A percentile compares a stretch with the other conserved stretches of the same genome.
Evolutionary conservation across 2,888 invertebrate species (phyloP).

Genomic region (Dermolepida albohirtum): DNA sequence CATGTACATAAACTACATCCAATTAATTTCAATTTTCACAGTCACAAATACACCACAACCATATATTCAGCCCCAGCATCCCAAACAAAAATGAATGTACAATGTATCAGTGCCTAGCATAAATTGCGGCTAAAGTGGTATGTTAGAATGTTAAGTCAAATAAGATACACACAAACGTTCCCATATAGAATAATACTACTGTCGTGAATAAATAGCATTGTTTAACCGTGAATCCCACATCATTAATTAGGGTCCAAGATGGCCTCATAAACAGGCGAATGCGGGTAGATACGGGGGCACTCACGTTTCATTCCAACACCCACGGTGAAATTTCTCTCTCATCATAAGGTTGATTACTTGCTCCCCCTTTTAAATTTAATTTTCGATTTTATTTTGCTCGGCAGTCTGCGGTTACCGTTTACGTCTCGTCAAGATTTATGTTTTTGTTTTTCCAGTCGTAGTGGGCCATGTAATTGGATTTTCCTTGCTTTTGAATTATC

Average conservation of each 20-base stretch:
- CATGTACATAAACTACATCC: too few relatives aligned
- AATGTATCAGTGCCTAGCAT: background rate
- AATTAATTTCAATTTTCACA: too few relatives aligned
- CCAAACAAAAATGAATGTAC: too few relatives aligned
- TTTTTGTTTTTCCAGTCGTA: slow-evolving; percentile 28
- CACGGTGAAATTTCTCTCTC: background rate
- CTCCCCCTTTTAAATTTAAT: slow-evolving; percentile 8
- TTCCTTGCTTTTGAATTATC: slow-evolving; percentile 24
- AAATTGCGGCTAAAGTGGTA: slow-evolving; percentile 12
- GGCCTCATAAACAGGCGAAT: slow-evolving; percentile 26
- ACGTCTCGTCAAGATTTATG: slow-evolving; percentile 25
- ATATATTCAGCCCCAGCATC: too few relatives aligned
- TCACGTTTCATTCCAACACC: slow-evolving; percentile 8
- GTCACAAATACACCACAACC: too few relatives aligned
- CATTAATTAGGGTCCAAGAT: slow-evolving; percentile 29
- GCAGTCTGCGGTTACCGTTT: background rate
- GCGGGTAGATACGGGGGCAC: slow-evolving; percentile 8
- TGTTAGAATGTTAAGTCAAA: slow-evolving; percentile 2
- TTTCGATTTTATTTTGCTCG: slow-evolving; percentile 13
- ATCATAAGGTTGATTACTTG: slow-evolving; percentile 9
- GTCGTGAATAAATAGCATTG: slow-evolving; percentile 32
- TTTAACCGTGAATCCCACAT: slow-evolving; percentile 28
- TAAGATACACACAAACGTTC: slow-evolving; percentile 8
- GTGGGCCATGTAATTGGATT: slow-evolving; percentile 25
- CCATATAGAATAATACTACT: slow-evolving; percentile 15